Base-by-base conservation (phyloP, 2,888 invertebrate species). In the Rhamphomyia laevipes region DNA sequence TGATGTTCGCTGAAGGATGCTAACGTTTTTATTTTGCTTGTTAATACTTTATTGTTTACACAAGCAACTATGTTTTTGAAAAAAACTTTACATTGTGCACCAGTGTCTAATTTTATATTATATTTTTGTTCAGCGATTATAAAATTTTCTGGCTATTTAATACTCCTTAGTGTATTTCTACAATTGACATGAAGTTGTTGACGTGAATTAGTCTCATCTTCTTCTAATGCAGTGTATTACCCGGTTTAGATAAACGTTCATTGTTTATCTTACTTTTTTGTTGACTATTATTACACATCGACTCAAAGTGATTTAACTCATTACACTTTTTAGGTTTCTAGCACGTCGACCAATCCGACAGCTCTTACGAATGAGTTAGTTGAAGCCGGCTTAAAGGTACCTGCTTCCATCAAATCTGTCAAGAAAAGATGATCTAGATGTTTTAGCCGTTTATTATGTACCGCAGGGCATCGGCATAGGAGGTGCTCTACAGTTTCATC, bases 281-380 rank as follows among this genome's bases (percentile, higher is more conserved):
- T n/a, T 35, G 13, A 3, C 15, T 40, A 13, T 30, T 13, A 40
- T 46, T 46, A 35, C 40, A 40, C 12, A 30, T 30, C 27, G 23
- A 17, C 13, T 42, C 47, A 15, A 42, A 42, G 23, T 47, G 43
- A 35, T 43, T 35, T 43, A 31, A 41, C 7, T 43, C 43, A 9
- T 33, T 47, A 18, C 43, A 47, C 23, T 33, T 47, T 15, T 40
- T 43, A 17, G n/a, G n/a, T n/a, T n/a, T n/a, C n/a, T n/a, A n/a
- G n/a, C n/a, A n/a, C n/a, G n/a, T n/a, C n/a, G n/a, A n/a, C n/a
- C n/a, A n/a, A n/a, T n/a, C n/a, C n/a, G n/a, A n/a, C n/a, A n/a
- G n/a, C n/a, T n/a, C n/a, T n/a, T n/a, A n/a, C n/a, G n/a, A n/a
- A n/a, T n/a, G n/a, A n/a, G n/a, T n/a, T n/a, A n/a, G n/a, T n/a